A percentile compares a stretch with the other conserved stretches of the same genome.
Evolutionary conservation across 1,140 invertebrate genomes (phyloP).

Genomic region (Fopius arisanus): DNA sequence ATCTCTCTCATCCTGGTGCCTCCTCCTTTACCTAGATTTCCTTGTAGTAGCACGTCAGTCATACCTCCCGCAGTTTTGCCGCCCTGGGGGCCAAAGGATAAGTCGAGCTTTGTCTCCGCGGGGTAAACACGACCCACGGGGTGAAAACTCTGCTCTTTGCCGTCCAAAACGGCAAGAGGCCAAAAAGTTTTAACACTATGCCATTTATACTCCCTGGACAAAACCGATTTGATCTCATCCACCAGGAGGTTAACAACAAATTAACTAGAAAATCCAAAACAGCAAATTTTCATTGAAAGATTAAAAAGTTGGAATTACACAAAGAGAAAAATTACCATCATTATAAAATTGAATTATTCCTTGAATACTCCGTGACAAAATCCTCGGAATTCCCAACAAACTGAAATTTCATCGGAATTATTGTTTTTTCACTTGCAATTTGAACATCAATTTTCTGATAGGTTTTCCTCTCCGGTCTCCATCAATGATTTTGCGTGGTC

Average conservation of each 20-base stretch:
- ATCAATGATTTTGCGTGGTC: background rate
- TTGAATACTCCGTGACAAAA: no score
- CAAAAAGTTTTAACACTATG: background rate
- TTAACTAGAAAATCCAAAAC: background rate
- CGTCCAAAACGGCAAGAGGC: background rate
- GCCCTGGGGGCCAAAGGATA: conserved; percentile 4
- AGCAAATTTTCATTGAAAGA: background rate
- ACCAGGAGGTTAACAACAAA: background rate
- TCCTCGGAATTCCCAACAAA: no score
- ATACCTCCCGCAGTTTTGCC: conserved; percentile 12
- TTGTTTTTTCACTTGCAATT: no score
- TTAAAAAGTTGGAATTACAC: no score
- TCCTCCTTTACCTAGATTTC: conserved; percentile 1
- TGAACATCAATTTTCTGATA: no score
- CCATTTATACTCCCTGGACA: background rate
- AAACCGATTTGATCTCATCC: background rate
- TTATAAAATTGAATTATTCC: no score
- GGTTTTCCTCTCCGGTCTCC: background rate
- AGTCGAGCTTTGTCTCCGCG: conserved; percentile 26
- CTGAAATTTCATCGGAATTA: no score
- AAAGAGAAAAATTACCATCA: no score
- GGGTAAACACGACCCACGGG: conserved; percentile 31
- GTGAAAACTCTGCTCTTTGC: background rate
- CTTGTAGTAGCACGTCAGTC: conserved; percentile 22
- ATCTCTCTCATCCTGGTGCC: background rate